phyloP scores from a whole-genome alignment of 2,113 vertebrate species.

The Grallaria varia region DNA sequence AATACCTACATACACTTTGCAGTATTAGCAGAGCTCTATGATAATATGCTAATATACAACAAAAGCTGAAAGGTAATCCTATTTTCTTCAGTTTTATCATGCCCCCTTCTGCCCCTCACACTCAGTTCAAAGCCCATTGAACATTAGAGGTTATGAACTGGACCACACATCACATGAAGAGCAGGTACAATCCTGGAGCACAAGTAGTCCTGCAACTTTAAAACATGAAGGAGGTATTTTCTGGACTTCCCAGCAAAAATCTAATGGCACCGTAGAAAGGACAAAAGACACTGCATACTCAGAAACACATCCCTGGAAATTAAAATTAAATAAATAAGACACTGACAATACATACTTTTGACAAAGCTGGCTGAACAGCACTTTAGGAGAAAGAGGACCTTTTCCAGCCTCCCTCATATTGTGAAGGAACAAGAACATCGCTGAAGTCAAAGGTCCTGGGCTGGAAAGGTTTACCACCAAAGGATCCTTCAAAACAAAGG shows the following conservation, averaged over 20 bases:
- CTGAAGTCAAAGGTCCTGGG: slow-evolving; percentile 92
- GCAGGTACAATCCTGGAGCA: neutral
- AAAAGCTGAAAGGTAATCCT: neutral
- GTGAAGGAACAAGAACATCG: slow-evolving; percentile 94
- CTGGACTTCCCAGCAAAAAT: neutral
- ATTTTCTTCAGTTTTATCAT: neutral
- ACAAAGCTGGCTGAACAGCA: slow-evolving; percentile 96
- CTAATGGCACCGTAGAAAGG: neutral
- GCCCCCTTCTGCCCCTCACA: neutral
- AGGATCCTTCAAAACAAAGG: slow-evolving; percentile 78
- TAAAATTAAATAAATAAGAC: neutral
- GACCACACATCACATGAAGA: neutral
- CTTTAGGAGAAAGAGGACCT: slow-evolving; percentile 90
- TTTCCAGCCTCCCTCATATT: slow-evolving; percentile 92
- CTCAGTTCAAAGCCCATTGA: neutral
- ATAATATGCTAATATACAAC: neutral
- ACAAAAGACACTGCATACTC: neutral
- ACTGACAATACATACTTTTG: slow-evolving; percentile 84
- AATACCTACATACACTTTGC: neutral
- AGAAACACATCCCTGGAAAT: neutral
- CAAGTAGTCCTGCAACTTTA: neutral
- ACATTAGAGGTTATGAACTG: neutral
- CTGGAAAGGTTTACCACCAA: slow-evolving; percentile 84
- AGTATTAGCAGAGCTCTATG: neutral
- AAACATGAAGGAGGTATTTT: neutral